Evolutionary conservation across 2,888 invertebrate genomes (phyloP).

Genomic region (Thera obeliscata): DNA sequence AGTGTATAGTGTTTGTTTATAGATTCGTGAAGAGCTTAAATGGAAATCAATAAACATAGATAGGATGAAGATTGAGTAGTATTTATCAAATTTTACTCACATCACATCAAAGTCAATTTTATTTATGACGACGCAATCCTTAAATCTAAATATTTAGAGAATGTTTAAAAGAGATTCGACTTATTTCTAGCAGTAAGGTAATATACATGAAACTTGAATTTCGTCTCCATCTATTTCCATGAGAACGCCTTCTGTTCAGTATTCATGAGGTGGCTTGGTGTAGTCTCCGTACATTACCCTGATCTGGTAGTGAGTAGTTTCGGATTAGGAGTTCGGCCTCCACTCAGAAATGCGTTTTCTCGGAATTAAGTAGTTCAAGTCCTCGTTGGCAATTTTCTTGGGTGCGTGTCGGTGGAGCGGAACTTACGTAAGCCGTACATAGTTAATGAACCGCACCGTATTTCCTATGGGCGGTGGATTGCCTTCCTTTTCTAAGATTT

Average conservation of each 20-base stretch:
- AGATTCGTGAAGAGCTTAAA: background rate
- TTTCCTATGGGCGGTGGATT: slow-evolving; percentile 37
- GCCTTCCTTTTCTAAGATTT: slow-evolving; percentile 36
- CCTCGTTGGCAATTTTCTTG: slow-evolving; percentile 59
- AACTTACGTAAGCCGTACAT: slow-evolving; percentile 46
- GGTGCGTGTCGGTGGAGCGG: slow-evolving; percentile 45
- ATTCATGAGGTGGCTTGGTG: slow-evolving; percentile 71
- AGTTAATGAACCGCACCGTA: slow-evolving; percentile 41
- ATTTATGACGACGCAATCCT: slow-evolving; percentile 15
- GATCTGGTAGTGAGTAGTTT: slow-evolving; percentile 75
- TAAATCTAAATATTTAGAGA: slow-evolving; percentile 17
- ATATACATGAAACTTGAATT: slow-evolving; percentile 23
- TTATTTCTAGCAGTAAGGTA: slow-evolving; percentile 14
- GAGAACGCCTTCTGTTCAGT: slow-evolving; percentile 56
- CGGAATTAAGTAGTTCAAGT: slow-evolving; percentile 63
- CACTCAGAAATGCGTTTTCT: slow-evolving; percentile 61
- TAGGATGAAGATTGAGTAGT: background rate
- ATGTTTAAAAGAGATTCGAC: slow-evolving; percentile 10
- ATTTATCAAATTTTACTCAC: slow-evolving; percentile 17
- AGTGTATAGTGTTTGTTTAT: background rate
- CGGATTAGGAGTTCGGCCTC: slow-evolving; percentile 65
- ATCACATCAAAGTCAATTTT: slow-evolving; percentile 19
- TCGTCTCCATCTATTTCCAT: slow-evolving; percentile 40
- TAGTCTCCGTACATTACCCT: slow-evolving; percentile 65
- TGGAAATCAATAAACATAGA: background rate